Percentiles rank a stretch among this genome's conserved stretches.
phyloP scores from a whole-genome alignment of 2,888 invertebrate species.

The Tetragonula carbonaria region DNA sequence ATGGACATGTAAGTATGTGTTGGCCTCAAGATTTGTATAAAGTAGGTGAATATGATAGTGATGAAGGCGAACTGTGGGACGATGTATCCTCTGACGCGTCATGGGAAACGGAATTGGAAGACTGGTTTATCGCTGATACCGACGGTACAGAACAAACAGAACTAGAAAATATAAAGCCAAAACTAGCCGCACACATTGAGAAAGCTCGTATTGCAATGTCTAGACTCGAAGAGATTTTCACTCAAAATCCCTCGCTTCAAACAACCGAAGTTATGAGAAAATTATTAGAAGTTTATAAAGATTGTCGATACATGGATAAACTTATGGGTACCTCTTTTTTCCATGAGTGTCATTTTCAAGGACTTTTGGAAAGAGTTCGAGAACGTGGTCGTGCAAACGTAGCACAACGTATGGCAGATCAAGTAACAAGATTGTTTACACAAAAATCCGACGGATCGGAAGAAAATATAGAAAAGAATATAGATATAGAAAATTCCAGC shows the following conservation, averaged over 20 bases:
- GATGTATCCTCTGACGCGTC: conserved; percentile 90
- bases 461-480: conserved; percentile 65
- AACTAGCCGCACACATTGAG: conserved; percentile 91
- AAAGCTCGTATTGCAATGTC: conserved; percentile 91
- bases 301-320: conserved; percentile 94
- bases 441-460: conserved; percentile 79
- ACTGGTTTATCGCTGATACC: conserved; percentile 86
- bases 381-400: conserved; percentile 89
- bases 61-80: conserved; percentile 91
- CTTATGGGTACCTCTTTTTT: conserved; percentile 94
- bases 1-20: conserved; percentile 93
- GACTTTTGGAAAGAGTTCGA: conserved; percentile 90
- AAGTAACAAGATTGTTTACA: conserved; percentile 85
- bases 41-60: conserved; percentile 91
- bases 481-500: conserved; percentile 50
- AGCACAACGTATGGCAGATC: conserved; percentile 90
- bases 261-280: conserved; percentile 92
- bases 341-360: conserved; percentile 92
- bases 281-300: conserved; percentile 92
- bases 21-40: conserved; percentile 97
- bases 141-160: conserved; percentile 81
- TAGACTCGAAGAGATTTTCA: conserved; percentile 91
- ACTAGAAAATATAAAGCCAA: conserved; percentile 84
- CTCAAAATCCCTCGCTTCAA: conserved; percentile 90
- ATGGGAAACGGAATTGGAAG: conserved; percentile 92